Evolutionary conservation across 2,888 invertebrate genomes (phyloP).

Genomic region (Holacanthella duospinosa): DNA sequence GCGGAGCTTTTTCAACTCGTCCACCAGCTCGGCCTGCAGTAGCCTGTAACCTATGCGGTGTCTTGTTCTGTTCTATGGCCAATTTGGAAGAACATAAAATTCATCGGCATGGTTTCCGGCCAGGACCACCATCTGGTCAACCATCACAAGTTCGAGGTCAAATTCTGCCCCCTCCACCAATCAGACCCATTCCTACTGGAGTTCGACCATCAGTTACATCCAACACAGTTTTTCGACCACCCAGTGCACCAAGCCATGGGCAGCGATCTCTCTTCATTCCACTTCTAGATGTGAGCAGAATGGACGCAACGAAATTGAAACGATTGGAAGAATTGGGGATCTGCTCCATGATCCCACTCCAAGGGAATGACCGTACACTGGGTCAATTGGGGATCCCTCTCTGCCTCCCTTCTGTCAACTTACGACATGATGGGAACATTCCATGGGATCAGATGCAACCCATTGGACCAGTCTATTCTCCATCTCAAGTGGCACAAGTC

Average conservation of each 20-base stretch:
- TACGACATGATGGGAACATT: slow-evolving; percentile 14
- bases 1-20: not conserved
- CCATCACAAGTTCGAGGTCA: not conserved
- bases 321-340: slow-evolving; percentile 30
- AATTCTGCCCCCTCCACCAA: slow-evolving; percentile 6
- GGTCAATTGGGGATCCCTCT: slow-evolving; percentile 25
- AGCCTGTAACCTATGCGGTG: slow-evolving; percentile 14
- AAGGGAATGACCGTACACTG: slow-evolving; percentile 17
- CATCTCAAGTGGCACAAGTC: slow-evolving; percentile 1
- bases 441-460: slow-evolving; percentile 28
- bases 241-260: not conserved
- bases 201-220: slow-evolving; percentile 1
- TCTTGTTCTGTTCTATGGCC: slow-evolving; percentile 15
- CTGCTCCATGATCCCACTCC: slow-evolving; percentile 23
- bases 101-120: not conserved
- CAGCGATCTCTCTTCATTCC: slow-evolving; percentile 20
- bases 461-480: slow-evolving; percentile 16
- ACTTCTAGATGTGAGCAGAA: slow-evolving; percentile 24
- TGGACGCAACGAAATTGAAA: slow-evolving; percentile 23
- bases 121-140: not conserved
- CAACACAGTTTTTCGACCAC: not conserved
- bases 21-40: not conserved
- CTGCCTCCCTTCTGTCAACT: slow-evolving; percentile 10
- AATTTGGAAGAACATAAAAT: slow-evolving; percentile 24
- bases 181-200: slow-evolving; percentile 10